Conservation (phyloP, 2,888 invertebrate species). For the Cabera pusaria region DNA sequence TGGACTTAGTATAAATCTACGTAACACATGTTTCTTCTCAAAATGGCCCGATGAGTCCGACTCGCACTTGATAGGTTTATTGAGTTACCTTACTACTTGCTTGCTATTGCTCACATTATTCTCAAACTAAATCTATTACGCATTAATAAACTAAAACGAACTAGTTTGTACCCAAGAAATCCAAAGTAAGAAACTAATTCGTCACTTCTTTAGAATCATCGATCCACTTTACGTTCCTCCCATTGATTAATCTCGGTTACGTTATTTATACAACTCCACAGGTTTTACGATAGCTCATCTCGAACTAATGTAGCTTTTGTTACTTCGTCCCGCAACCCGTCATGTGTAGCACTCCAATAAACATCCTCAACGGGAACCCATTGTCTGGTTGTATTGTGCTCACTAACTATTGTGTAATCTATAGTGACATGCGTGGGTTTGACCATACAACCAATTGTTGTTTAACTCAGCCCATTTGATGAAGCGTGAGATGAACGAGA, state of each 20-base stretch:
- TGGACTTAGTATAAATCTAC: too few species aligned
- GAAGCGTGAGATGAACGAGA: constrained; percentile 37
- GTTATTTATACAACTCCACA: constrained; percentile 37
- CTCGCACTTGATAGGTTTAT: too few species aligned
- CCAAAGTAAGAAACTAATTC: too few species aligned
- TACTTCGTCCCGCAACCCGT: constrained; percentile 39
- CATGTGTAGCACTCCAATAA: constrained; percentile 48
- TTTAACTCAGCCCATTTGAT: constrained; percentile 37
- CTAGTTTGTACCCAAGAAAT: too few species aligned
- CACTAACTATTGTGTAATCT: constrained; percentile 22
- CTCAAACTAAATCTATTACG: too few species aligned
- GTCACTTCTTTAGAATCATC: constrained; percentile 14
- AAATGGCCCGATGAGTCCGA: too few species aligned
- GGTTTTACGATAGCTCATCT: constrained; percentile 45
- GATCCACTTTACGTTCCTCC: constrained; percentile 16
- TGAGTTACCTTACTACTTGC: too few species aligned
- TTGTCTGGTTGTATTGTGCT: constrained; percentile 42
- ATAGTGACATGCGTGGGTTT: constrained; percentile 47
- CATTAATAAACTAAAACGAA: too few species aligned
- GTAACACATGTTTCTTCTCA: too few species aligned
- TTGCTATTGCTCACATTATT: too few species aligned
- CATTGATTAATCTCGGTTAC: constrained; percentile 21
- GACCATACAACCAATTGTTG: constrained; percentile 48
- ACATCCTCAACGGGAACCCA: constrained; percentile 47
- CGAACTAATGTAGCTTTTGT: constrained; percentile 53